A percentile compares a stretch with the other conserved stretches of the same genome.
Conservation (phyloP, 2,113 vertebrate genomes). For the Apteryx mantelli region DNA sequence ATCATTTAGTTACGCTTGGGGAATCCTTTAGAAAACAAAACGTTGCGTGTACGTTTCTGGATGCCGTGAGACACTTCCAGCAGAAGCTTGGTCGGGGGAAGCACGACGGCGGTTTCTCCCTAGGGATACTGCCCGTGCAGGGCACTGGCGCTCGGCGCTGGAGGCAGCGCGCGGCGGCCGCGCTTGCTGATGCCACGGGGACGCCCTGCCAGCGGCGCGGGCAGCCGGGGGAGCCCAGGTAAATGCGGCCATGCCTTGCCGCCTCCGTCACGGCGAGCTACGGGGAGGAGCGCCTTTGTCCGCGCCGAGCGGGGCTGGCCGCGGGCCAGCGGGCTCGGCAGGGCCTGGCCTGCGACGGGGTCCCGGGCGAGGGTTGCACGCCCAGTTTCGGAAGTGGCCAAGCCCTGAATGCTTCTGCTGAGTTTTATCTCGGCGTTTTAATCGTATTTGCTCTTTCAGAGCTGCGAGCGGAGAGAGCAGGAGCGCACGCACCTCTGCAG, state of each 20-base stretch:
- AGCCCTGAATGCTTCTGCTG: background rate
- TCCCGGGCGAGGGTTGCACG: background rate
- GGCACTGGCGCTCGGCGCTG: background rate
- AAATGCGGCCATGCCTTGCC: background rate
- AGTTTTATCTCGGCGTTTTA: background rate
- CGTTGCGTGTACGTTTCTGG: background rate
- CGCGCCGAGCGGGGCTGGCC: background rate
- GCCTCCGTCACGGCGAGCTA: background rate
- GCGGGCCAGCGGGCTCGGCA: background rate
- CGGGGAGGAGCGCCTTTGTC: background rate
- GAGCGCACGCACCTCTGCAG: background rate
- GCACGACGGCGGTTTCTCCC: background rate
- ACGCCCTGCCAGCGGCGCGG: accelerated
- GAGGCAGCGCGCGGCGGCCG: background rate
- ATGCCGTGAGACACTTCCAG: background rate
- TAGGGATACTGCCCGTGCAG: accelerated
- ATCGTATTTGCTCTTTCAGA: constrained; percentile 21
- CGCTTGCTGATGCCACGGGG: background rate
- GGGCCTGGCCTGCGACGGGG: no score
- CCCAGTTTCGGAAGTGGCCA: background rate
- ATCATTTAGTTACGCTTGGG: background rate
- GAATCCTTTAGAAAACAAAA: background rate
- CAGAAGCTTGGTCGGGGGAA: background rate
- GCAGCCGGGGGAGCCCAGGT: background rate
- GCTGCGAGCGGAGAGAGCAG: background rate